A percentile compares a stretch with the other conserved stretches of the same genome.
These are phyloP conservation scores for Arbacia lixula DNA, from an alignment of 53 echinoderm and acorn worm species.

Conservation along the genomic window DNA sequence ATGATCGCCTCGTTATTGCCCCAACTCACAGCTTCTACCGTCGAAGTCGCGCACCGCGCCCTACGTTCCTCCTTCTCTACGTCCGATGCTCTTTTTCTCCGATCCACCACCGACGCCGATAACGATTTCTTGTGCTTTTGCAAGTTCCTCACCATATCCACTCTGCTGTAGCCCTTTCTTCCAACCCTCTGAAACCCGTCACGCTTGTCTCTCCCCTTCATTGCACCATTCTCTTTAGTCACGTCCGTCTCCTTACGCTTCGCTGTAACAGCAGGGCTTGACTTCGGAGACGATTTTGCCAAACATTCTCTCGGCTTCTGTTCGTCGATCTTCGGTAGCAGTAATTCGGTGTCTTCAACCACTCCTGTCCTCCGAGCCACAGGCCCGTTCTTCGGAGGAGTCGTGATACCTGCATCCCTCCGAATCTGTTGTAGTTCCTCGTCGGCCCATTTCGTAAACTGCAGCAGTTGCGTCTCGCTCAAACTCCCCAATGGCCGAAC, in stretches of 20 bases:
- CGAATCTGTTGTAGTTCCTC: constrained; percentile 16
- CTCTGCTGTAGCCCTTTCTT: constrained; percentile 25
- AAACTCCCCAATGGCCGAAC: constrained; percentile 39
- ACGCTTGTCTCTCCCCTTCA: neutral
- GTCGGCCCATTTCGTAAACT: constrained; percentile 31
- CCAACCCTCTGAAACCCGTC: constrained; percentile 12
- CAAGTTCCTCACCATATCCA: constrained; percentile 47
- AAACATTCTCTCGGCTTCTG: neutral
- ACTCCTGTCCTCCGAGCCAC: neutral
- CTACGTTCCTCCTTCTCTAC: neutral
- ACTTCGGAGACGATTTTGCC: neutral
- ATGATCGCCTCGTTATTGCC: constrained; percentile 32
- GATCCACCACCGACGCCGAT: constrained; percentile 1
- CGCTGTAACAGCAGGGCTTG: constrained; percentile 1
- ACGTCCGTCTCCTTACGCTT: neutral
- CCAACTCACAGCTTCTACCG: constrained; percentile 30
- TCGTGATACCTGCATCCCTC: constrained; percentile 19
- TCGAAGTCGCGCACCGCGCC: constrained; percentile 31
- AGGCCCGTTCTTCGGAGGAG: neutral
- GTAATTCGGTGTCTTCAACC: constrained; percentile 17
- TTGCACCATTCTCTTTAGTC: neutral
- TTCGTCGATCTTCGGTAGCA: constrained; percentile 29
- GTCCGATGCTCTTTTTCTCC: neutral
- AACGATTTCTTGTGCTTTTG: constrained; percentile 45
- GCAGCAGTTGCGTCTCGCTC: constrained; percentile 33